Evolutionary conservation across 2,888 invertebrate genomes (phyloP), one percentile per base, ranked within the genome.

Genomic region (Archips crataeganus): DNA sequence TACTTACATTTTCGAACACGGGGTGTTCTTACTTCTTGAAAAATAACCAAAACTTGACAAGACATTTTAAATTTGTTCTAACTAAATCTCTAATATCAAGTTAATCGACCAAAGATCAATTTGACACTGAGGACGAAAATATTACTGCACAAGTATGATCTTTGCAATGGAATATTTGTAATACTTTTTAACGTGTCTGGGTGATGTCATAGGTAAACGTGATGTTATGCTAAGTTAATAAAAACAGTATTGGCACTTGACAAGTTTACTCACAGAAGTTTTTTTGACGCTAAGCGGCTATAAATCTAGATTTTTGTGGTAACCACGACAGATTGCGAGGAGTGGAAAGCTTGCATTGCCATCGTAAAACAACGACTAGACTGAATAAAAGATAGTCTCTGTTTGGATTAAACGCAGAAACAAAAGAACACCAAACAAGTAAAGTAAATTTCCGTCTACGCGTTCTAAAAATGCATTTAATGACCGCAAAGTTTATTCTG

Each of bases 141-240:
- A 75, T 75, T 51, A 60, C 69, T 70, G 70, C 74, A 70, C 23
- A 66, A 6, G 47, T 70, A 64, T 71, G 63, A 66, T 32, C 76
- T 70, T 62, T 75, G 70, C 62, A 75, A 54, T 68, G 59, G 63
- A 65, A 64, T 87, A 82, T 84, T 84, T 83, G 80, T 79, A 74
- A 80, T 80, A 74, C 76, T 77, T 78, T 81, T 87, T 85, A 82
- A 80, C 80, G 79, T 81, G 71, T 76, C 74, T 70, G 13, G 66
- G 79, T 90, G 90, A 90, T 85, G 87, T 90, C 89, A 90, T 82
- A 32, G 23, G 61, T 66, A 67, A 76, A 75, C 80, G 78, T 85
- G 81, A 83, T 79, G 76, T 64, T 78, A 78, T 77, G 77, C 81
- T 82, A 80, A 80, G 75, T 79, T 80, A 76, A 80, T 79, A 80